Evolutionary conservation across 2,888 invertebrate species (phyloP).

Genomic region (Crossocerus cetratus): DNA sequence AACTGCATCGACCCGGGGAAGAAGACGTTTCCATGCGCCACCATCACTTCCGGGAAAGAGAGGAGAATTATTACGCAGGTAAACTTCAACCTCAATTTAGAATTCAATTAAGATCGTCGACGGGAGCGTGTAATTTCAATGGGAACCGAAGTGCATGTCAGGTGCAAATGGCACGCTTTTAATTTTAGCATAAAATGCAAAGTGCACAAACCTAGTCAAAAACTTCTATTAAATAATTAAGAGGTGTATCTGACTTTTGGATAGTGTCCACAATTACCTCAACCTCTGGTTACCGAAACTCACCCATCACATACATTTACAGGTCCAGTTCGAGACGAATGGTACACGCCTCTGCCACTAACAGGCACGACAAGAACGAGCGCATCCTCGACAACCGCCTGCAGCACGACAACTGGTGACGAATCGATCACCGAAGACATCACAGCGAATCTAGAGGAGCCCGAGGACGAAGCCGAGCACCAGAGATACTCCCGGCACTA

Average conservation of each 20-base stretch:
- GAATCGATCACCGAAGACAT: conserved; percentile 68
- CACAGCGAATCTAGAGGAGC: conserved; percentile 71
- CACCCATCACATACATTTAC: background rate
- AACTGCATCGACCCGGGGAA: conserved; percentile 88
- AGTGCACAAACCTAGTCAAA: too few relatives aligned
- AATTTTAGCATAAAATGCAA: too few relatives aligned
- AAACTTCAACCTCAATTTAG: conserved; percentile 17
- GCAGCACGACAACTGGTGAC: conserved; percentile 67
- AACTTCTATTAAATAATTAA: too few relatives aligned
- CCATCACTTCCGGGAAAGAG: conserved; percentile 86
- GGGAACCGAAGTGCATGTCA: background rate
- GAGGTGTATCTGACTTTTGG: too few relatives aligned
- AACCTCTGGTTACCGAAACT: too few relatives aligned
- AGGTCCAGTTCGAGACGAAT: conserved; percentile 75
- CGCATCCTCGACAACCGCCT: conserved; percentile 68
- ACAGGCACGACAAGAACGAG: conserved; percentile 68
- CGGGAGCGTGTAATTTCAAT: background rate
- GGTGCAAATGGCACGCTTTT: background rate
- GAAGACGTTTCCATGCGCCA: conserved; percentile 84
- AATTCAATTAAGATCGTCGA: background rate
- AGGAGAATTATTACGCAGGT: conserved; percentile 88
- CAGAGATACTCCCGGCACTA: conserved; percentile 79
- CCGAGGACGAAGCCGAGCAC: conserved; percentile 78
- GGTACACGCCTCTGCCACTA: conserved; percentile 72
- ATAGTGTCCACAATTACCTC: too few relatives aligned